Evolutionary conservation across 2,797 vertebrate species (phyloP), one percentile per base, ranked within the genome.

Genomic region (Catostomus latipinnis): DNA sequence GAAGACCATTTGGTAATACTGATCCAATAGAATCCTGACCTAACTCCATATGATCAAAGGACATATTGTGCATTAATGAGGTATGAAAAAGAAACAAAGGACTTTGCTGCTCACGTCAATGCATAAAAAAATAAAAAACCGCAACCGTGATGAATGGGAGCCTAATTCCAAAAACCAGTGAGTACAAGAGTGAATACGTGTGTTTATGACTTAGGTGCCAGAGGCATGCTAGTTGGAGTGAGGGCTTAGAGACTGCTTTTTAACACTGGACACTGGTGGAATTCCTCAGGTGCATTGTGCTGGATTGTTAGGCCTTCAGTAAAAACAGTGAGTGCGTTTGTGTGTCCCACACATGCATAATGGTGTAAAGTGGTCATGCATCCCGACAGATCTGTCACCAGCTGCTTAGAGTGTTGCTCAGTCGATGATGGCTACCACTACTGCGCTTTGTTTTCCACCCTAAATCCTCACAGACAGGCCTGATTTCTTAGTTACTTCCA

Each of bases 361-460:
- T 49, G 78, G 90, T 91, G 89, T 87, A 88, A 89, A 92, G 90
- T 92, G 88, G 90, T 92, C 92, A 92, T 89, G 94, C 91, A 87
- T 92, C 91, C 90, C 83, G 84, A 83, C 86, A 74, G 87, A 88
- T 92, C 90, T 92, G 92, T 94, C 89, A 92, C 89, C 92, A 93
- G 87, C 88, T 78, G 86, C 86, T 90, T 90, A 90, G 91, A 84
- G 86, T 89, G 89, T 92, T 89, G 86, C 85, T 72, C 87, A 89
- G 91, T 82, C 82, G 91, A 89, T 95, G 93, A 92, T 81, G 90
- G 90, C 82, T 88, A 89, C 61, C 6, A 84, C 89, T 83, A 89
- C 65, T 61, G 82, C 82, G 86, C 90, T 92, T 93, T 93, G 91
- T 93, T 88, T 88, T 84, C 77, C 76, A 86, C 89, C 89, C 89